Base-by-base conservation (phyloP, 2,888 invertebrate genomes). In the Hydriomena furcata region DNA sequence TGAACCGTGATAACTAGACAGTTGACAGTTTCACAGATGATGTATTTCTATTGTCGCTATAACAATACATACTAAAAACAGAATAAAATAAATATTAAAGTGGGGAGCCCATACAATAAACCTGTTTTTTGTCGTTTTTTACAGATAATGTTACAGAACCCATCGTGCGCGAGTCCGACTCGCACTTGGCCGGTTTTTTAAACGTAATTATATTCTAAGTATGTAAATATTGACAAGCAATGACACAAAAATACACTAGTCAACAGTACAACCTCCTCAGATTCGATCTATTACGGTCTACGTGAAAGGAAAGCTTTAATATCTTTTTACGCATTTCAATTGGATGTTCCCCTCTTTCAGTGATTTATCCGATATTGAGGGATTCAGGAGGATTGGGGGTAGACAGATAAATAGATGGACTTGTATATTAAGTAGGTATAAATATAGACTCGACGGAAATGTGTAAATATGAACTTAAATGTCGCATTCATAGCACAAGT, bases 261-360 rank as follows among this genome's bases (percentile, higher is more conserved):
- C 31, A 7, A 7, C 11, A 30, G 11, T 7, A 41, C 28, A 34
- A 31, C 25, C 11, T 34, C 27, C 24, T 36, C 21, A 20, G 32
- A 13, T 5, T 31, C 31, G 2, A 17, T 17, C 17, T 43, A 37
- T 48, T 48, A 41, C 32, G 45, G 43, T 8, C 17, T 35, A 17
- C 30, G 13, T 35, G 36, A 13, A 31, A 25, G 23, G 32, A 32
- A 21, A 28, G 10, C 45, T 43, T 34, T 21, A 40, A 43, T 38
- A 46, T 38, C 48, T 51, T 50, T 55, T 52, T 46, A 49, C 51
- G 53, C 23, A 31, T 51, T 55, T 49, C 53, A 49, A 59, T 53
- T 34, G 36, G 24, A 44, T 42, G 21, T 7, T 34, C 51, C 52
- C n/a, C 35, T 20, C 21, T 46, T 5, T 27, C 25, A 25, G 36